Conservation (phyloP, 1,140 invertebrate genomes). For the Brachionus calyciflorus region DNA sequence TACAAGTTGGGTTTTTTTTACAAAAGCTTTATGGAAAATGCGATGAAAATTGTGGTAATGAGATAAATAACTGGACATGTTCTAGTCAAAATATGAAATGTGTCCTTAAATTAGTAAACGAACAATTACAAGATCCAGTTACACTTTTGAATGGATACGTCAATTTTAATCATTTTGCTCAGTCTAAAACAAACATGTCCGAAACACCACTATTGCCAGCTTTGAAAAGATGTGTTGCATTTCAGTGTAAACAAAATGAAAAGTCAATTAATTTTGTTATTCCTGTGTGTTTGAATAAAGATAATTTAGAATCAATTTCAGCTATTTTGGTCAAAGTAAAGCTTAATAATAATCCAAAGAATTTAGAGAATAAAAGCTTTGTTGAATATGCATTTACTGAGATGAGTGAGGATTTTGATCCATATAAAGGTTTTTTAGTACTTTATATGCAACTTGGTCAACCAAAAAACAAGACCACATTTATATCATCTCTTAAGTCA, state of each 20-base stretch:
- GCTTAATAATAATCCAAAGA: not conserved
- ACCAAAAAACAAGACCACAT: not conserved
- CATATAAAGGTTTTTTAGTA: not conserved
- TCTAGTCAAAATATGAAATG: not conserved
- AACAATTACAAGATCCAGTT: not conserved
- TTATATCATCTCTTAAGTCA: not conserved
- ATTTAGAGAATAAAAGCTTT: not conserved
- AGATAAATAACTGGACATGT: not conserved
- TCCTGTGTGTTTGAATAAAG: not conserved
- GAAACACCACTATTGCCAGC: not conserved
- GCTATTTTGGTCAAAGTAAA: not conserved
- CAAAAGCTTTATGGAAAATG: not conserved
- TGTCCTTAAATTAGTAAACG: not conserved
- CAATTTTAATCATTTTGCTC: conserved; percentile 11
- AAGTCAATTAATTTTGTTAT: not conserved
- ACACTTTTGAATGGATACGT: not conserved
- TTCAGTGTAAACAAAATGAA: not conserved
- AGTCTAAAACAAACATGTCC: not conserved
- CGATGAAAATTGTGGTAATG: not conserved
- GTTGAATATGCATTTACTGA: not conserved
- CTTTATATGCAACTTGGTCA: conserved; percentile 3
- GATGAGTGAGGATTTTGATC: not conserved
- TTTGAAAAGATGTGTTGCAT: not conserved
- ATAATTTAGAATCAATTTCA: not conserved
- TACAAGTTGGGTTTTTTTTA: not conserved